These are phyloP conservation scores for Pseudorectes ferrugineus DNA, from an alignment of 2,113 vertebrate species.

Conservation along the genomic window DNA sequence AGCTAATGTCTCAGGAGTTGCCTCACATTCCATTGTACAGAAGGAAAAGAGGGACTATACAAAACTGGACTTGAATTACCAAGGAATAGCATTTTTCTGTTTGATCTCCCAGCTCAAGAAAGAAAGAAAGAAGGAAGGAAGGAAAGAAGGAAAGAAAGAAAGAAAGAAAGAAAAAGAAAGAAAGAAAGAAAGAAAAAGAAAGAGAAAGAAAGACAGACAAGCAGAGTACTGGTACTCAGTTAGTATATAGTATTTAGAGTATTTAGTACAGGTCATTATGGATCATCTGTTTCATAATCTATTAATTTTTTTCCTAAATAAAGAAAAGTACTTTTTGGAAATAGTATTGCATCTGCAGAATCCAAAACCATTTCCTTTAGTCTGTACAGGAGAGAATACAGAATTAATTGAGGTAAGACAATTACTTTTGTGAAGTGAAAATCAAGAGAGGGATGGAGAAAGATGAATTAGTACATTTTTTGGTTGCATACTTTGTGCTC, in stretches of 20 bases:
- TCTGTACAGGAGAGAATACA: not conserved
- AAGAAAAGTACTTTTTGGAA: not conserved
- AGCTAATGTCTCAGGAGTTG: not conserved
- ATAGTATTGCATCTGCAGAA: not conserved
- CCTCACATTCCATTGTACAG: not conserved
- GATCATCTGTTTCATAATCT: not conserved
- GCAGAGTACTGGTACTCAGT: not conserved
- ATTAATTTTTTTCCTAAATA: not conserved
- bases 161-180: accelerated
- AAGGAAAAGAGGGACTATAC: not conserved
- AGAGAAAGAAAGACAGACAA: not conserved
- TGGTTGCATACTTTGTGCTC: not conserved
- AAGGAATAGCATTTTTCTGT: not conserved
- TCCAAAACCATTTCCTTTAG: not conserved
- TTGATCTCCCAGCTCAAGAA: not conserved
- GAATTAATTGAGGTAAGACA: not conserved
- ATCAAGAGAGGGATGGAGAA: not conserved
- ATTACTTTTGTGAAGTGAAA: not conserved
- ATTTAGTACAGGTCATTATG: not conserved
- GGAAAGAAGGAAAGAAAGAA: accelerated
- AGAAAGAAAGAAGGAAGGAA: accelerated
- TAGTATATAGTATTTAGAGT: not conserved
- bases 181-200: accelerated
- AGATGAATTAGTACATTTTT: not conserved
- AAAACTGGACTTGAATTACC: not conserved